phyloP scores from a whole-genome alignment of 2,113 vertebrate genomes.

The Apus apus region DNA sequence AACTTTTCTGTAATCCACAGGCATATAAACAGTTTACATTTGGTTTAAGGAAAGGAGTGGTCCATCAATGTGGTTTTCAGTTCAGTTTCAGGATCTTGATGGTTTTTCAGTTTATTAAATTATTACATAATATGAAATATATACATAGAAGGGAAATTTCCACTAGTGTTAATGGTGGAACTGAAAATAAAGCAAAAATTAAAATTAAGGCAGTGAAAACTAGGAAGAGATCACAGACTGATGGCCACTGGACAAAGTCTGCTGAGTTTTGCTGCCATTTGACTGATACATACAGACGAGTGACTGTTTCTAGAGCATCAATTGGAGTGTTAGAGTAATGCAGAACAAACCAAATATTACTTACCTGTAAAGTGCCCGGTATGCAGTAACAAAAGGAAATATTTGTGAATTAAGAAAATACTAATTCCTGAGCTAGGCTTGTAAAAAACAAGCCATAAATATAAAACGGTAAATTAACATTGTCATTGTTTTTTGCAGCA shows the following conservation, averaged over 20 bases:
- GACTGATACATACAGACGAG: background rate
- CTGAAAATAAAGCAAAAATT: background rate
- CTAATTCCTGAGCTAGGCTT: background rate
- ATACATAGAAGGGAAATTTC: background rate
- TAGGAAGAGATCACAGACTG: background rate
- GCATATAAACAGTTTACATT: background rate
- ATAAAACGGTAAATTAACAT: background rate
- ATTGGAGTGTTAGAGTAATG: background rate
- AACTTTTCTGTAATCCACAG: background rate
- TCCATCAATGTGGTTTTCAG: background rate
- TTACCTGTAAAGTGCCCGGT: background rate
- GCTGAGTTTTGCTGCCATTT: background rate
- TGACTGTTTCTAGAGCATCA: background rate
- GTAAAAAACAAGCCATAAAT: background rate
- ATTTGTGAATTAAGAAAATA: background rate
- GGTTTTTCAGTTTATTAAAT: background rate
- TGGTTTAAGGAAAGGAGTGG: background rate
- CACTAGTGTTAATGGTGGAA: background rate
- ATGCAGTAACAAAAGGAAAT: background rate
- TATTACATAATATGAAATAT: background rate
- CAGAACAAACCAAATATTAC: background rate
- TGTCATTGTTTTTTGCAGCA: background rate
- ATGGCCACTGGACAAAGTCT: background rate
- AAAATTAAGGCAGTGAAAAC: background rate
- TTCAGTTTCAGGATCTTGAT: background rate